A percentile compares a stretch with the other conserved stretches of the same genome.
Evolutionary conservation across 2,113 vertebrate genomes (phyloP).

Genomic region (Eulemur macaco): DNA sequence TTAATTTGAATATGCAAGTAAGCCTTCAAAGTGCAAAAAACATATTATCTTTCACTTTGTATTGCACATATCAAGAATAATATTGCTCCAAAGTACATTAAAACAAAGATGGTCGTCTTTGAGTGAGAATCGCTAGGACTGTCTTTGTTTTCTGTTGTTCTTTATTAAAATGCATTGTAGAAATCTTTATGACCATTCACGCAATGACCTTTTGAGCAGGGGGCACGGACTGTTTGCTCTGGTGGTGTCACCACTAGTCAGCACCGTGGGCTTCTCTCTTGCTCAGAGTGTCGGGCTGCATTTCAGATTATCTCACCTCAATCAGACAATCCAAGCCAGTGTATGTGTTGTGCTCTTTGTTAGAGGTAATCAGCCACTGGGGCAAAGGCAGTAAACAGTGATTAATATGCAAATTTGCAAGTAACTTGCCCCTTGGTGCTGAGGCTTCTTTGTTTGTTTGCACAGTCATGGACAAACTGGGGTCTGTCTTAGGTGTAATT

Average conservation of each 20-base stretch:
- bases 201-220: neutral
- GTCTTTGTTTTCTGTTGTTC: neutral
- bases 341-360: slow-evolving; percentile 70
- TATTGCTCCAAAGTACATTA: neutral
- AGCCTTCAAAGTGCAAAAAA: neutral
- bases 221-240: neutral
- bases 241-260: neutral
- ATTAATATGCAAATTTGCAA: slow-evolving; percentile 85
- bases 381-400: slow-evolving; percentile 69
- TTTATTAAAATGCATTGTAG: neutral
- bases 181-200: neutral
- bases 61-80: neutral
- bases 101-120: neutral
- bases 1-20: neutral
- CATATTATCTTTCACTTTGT: neutral
- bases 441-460: slow-evolving; percentile 82
- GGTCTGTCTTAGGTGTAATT: slow-evolving; percentile 77
- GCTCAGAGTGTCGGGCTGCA: neutral
- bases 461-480: slow-evolving; percentile 67
- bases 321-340: slow-evolving; percentile 54
- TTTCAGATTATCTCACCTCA: neutral
- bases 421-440: slow-evolving; percentile 74
- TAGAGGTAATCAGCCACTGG: slow-evolving; percentile 43
- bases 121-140: neutral
- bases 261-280: neutral